A percentile compares a stretch with the other conserved stretches of the same genome.
phyloP scores from a whole-genome alignment of 2,888 invertebrate genomes.

The Augochlorella aurata region DNA sequence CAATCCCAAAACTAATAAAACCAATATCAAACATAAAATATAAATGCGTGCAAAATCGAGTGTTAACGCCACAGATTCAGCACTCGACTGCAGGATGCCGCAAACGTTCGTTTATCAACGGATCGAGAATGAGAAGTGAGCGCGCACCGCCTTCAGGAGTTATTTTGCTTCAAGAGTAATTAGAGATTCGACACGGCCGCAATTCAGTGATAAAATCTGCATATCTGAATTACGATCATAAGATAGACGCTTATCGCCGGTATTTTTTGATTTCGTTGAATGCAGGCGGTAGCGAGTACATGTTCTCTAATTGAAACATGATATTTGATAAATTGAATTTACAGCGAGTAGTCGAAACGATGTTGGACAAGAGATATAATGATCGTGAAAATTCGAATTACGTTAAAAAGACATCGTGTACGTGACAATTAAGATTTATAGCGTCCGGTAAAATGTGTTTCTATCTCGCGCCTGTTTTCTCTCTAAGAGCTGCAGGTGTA shows the following conservation, averaged over 20 bases:
- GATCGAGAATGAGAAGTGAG: slow-evolving; percentile 6
- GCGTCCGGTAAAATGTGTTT: neutral
- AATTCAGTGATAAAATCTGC: slow-evolving; percentile 48
- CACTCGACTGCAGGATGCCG: neutral
- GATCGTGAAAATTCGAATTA: neutral
- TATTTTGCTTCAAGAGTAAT: slow-evolving; percentile 34
- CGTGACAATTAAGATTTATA: neutral
- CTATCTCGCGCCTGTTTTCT: neutral
- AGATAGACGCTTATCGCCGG: slow-evolving; percentile 36
- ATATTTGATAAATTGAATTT: slow-evolving; percentile 24
- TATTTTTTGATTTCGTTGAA: slow-evolving; percentile 34
- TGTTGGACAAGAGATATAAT: neutral
- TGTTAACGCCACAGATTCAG: neutral
- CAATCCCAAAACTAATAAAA: neutral
- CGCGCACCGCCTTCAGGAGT: slow-evolving; percentile 20
- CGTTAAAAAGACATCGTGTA: neutral
- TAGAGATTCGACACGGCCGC: slow-evolving; percentile 42
- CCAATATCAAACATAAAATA: neutral
- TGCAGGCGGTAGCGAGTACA: slow-evolving; percentile 21
- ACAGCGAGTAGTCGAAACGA: neutral
- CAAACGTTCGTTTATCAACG: slow-evolving; percentile 23
- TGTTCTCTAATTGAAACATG: slow-evolving; percentile 33
- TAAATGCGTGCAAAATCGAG: too few relatives aligned
- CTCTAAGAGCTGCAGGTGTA: slow-evolving; percentile 57
- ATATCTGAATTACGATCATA: slow-evolving; percentile 44